Conservation (phyloP, 2,797 vertebrate genomes). For the Xyrichtys novacula region DNA sequence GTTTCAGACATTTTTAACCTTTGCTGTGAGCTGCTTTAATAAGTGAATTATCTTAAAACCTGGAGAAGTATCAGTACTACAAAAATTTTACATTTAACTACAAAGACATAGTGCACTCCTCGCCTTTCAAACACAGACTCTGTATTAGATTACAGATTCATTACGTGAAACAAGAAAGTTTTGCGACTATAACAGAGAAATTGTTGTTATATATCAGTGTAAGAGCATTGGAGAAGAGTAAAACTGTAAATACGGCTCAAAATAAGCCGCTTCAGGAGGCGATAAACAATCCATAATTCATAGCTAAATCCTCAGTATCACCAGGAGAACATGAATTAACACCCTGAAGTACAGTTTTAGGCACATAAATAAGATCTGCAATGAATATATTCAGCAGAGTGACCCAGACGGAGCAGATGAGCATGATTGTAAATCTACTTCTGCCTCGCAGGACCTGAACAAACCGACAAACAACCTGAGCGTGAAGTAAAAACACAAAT, state of each 20-base stretch:
- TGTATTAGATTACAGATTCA: neutral
- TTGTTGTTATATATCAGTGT: neutral
- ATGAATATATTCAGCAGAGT: neutral
- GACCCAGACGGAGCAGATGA: too few species aligned
- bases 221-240: too few species aligned
- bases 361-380: neutral
- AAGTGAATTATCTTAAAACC: too few species aligned
- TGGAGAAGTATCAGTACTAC: too few species aligned
- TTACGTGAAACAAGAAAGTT: fast-evolving
- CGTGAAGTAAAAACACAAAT: neutral
- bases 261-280: neutral
- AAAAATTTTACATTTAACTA: too few species aligned
- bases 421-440: too few species aligned
- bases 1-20: too few species aligned
- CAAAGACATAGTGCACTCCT: too few species aligned
- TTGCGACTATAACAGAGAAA: neutral
- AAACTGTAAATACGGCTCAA: neutral
- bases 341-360: too few species aligned
- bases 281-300: neutral
- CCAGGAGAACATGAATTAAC: too few species aligned
- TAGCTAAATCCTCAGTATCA: neutral
- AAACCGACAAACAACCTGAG: neutral
- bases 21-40: too few species aligned
- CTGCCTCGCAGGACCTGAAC: too few species aligned
- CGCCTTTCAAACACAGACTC: neutral